A percentile compares a stretch with the other conserved stretches of the same genome.
Evolutionary conservation across 2,888 invertebrate genomes (phyloP).

Genomic region (Euzetes globulus): DNA sequence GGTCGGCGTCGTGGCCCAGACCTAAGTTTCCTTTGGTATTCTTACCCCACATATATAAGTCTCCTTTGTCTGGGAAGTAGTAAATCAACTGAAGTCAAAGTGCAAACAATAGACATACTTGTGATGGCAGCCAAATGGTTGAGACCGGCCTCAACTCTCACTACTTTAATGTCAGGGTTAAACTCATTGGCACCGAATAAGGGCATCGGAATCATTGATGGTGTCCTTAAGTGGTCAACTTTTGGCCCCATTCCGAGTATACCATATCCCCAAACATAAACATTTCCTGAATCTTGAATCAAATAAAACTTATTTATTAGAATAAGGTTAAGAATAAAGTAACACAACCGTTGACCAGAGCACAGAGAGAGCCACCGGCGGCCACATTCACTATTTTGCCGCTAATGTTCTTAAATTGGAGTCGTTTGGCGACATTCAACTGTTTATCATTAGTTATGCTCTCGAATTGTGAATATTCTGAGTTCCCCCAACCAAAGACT

Average conservation of each 20-base stretch:
- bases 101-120: conserved; percentile 46
- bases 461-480: conserved; percentile 79
- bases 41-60: conserved; percentile 85
- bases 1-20: conserved; percentile 67
- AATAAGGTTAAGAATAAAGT: conserved; percentile 40
- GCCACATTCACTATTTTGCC: conserved; percentile 74
- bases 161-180: conserved; percentile 60
- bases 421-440: conserved; percentile 49
- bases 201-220: conserved; percentile 65
- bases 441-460: conserved; percentile 49
- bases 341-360: conserved; percentile 64
- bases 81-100: not conserved
- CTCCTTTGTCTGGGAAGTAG: conserved; percentile 55
- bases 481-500: conserved; percentile 94
- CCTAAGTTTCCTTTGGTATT: conserved; percentile 78
- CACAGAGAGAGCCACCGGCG: conserved; percentile 76
- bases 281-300: conserved; percentile 65
- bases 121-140: conserved; percentile 74
- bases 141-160: conserved; percentile 61
- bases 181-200: conserved; percentile 81
- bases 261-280: conserved; percentile 90
- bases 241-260: conserved; percentile 79
- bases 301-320: not conserved
- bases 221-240: conserved; percentile 58
- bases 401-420: conserved; percentile 52